These are phyloP conservation scores for Paraplagusia blochii DNA, from an alignment of 2,113 vertebrate genomes.

Conservation along the genomic window DNA sequence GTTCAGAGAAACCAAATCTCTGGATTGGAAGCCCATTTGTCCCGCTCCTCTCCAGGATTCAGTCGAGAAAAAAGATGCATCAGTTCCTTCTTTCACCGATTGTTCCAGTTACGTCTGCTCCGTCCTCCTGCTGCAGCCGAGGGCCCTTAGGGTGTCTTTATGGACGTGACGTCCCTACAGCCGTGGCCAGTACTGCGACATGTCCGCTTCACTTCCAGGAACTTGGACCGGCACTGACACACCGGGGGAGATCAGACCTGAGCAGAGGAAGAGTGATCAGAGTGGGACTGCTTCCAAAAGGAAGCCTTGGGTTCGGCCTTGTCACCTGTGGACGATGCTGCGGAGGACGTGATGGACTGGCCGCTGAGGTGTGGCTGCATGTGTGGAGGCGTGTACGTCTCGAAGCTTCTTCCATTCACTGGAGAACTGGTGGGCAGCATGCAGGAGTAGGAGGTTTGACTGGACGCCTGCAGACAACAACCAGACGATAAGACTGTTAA, in stretches of 20 bases:
- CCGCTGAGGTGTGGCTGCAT: conserved; percentile 99
- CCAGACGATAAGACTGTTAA: too few species aligned
- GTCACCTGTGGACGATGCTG: conserved; percentile 94
- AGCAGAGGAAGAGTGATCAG: conserved; percentile 14
- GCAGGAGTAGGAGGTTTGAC: conserved; percentile 97
- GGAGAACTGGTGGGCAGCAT: conserved; percentile 96
- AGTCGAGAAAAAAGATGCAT: background rate
- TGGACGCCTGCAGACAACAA: conserved; percentile 77
- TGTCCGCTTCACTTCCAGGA: conserved; percentile 96
- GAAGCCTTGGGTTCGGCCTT: background rate
- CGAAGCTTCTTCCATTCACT: conserved; percentile 94
- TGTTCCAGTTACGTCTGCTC: conserved; percentile 3
- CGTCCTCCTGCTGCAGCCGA: too few species aligned
- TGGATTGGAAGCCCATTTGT: background rate
- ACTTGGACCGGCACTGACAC: conserved; percentile 99
- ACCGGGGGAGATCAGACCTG: conserved; percentile 98
- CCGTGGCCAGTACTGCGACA: conserved; percentile 99
- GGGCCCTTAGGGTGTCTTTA: too few species aligned
- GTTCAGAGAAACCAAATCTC: conserved; percentile 3
- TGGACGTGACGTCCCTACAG: conserved; percentile 84
- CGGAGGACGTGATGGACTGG: conserved; percentile 92
- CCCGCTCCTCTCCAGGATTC: conserved; percentile 23
- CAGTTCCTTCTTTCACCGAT: background rate
- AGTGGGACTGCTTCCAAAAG: too few species aligned
- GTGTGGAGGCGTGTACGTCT: conserved; percentile 94